Evolutionary conservation across 1,140 invertebrate species (phyloP).

Genomic region (Bacillus rossius): DNA sequence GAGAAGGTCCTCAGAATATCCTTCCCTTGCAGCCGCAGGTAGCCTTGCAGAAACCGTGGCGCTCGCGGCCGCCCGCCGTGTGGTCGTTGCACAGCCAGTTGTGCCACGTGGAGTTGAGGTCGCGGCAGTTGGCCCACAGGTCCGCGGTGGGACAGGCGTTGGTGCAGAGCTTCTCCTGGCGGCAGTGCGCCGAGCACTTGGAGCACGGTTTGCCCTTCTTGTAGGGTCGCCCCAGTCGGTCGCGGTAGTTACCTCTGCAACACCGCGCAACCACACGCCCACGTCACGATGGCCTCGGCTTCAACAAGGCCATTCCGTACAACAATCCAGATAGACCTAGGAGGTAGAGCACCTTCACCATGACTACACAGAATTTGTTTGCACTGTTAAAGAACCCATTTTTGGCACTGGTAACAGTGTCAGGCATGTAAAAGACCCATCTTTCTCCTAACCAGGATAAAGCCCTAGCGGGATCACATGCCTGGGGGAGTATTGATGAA

Average conservation of each 20-base stretch:
- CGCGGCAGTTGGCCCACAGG: slow-evolving; percentile 64
- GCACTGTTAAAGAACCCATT: too few species aligned
- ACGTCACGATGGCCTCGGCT: too few species aligned
- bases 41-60: slow-evolving; percentile 56
- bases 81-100: slow-evolving; percentile 56
- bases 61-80: slow-evolving; percentile 48
- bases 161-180: slow-evolving; percentile 59
- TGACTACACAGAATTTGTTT: too few species aligned
- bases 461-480: too few species aligned
- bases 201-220: slow-evolving; percentile 53
- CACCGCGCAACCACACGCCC: not conserved
- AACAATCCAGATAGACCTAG: too few species aligned
- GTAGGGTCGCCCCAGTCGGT: slow-evolving; percentile 53
- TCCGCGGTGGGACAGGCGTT: slow-evolving; percentile 66
- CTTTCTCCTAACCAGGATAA: too few species aligned
- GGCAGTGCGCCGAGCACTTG: slow-evolving; percentile 58
- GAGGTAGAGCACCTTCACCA: too few species aligned
- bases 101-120: slow-evolving; percentile 51
- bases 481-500: too few species aligned
- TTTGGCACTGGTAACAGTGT: too few species aligned
- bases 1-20: slow-evolving; percentile 21
- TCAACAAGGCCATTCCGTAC: too few species aligned
- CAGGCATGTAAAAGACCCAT: too few species aligned
- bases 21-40: slow-evolving; percentile 61
- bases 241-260: slow-evolving; percentile 14